Evolutionary conservation across 1,140 invertebrate species (phyloP).

Genomic region (Drosophila biarmipes): DNA sequence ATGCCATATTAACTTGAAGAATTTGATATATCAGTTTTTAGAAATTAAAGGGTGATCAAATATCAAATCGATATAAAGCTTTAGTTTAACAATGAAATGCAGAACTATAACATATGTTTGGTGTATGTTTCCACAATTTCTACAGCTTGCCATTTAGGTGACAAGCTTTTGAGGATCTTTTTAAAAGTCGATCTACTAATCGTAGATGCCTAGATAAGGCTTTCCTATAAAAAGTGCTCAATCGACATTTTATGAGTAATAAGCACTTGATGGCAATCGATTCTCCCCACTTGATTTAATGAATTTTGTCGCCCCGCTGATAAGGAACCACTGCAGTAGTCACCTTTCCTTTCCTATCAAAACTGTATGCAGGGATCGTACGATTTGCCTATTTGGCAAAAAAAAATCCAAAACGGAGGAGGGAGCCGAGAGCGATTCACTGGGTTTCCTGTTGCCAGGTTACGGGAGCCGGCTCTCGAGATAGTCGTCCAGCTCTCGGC

Average conservation of each 20-base stretch:
- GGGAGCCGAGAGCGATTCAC: conserved; percentile 5
- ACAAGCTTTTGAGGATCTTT: background rate
- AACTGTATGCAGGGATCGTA: conserved; percentile 30
- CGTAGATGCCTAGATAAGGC: conserved; percentile 9
- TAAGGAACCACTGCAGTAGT: conserved; percentile 35
- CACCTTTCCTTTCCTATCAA: conserved; percentile 23
- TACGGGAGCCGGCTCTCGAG: conserved; percentile 27
- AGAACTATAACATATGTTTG: background rate
- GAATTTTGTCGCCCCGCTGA: conserved; percentile 28
- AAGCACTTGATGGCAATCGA: conserved; percentile 10
- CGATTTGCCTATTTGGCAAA: conserved; percentile 22
- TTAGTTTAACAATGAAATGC: background rate
- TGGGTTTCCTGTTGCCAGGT: conserved; percentile 42
- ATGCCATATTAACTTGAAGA: background rate
- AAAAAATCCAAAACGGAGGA: background rate
- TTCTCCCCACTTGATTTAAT: conserved; percentile 10
- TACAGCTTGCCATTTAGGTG: background rate
- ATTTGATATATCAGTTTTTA: background rate
- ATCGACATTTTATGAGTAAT: conserved; percentile 20
- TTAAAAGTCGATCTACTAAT: background rate
- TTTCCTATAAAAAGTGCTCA: background rate
- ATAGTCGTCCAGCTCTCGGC: conserved; percentile 26
- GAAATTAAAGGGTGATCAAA: background rate
- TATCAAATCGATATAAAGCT: background rate
- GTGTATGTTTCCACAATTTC: background rate